Evolutionary conservation across 1,140 invertebrate genomes (phyloP), one percentile per base, ranked within the genome.

Genomic region (Batillaria attramentaria): DNA sequence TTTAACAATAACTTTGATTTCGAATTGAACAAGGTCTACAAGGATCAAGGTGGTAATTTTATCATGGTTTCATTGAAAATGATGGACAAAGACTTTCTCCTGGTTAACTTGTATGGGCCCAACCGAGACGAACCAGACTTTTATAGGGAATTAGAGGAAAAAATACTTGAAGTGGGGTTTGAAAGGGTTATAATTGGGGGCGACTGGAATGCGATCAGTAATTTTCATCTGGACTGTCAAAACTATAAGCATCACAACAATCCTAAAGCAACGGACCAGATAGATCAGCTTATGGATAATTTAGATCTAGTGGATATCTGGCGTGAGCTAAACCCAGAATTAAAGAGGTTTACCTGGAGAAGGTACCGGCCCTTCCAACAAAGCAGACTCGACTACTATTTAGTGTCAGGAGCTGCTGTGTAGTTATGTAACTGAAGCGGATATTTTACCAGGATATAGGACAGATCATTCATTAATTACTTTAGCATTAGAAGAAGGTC

Each of bases 101-200:
- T 66, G 13, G 31, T 66, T 35, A 66, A 28, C 24, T 6, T 66
- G 18, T 80, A 83, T 72, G 81, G 75, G 0, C 81, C 81, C 50
- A 83, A 83, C 43, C 42, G 35, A 43, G 81, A 83, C 68, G 57
- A 68, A 13, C 79, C 81, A 31, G n/a, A 42, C 4, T 80, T 83
- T 57, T 83, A 80, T 69, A 57, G 3, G 4, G 57, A 74, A 8
- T 20, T 80, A 65, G 28, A 74, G 75, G 37, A 76, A 20, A 78
- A 74, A 62, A 72, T 66, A 4, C 18, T 37, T 33, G 4, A 77
- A 8, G 37, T 46, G 3, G 37, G 54, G 28, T 68, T 73, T 74
- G 69, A 73, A n/a, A 43, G n/a, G 20, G 35, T 41, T n/a, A 46
- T 81, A 0, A 66, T 76, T 57, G 57, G 72, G 73, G 66, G 79